Evolutionary conservation across 2,113 vertebrate species (phyloP).

Genomic region (Vombatus ursinus): DNA sequence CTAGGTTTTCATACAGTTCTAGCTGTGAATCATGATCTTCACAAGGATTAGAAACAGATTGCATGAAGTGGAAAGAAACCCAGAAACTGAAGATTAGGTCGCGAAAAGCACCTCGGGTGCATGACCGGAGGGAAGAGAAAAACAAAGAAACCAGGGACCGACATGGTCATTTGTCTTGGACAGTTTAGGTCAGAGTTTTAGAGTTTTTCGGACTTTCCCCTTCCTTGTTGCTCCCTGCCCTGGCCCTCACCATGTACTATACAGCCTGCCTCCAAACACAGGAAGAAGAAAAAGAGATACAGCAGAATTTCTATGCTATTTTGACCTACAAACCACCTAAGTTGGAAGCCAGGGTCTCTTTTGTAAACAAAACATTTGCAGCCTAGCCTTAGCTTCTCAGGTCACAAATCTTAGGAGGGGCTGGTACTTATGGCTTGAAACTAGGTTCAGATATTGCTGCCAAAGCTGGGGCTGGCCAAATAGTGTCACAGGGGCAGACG

Average conservation of each 20-base stretch:
- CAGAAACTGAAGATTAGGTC: not conserved
- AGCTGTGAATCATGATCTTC: not conserved
- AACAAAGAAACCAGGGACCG: not conserved
- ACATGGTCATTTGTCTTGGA: not conserved
- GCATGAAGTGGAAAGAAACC: not conserved
- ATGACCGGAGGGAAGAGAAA: not conserved
- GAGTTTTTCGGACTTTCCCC: not conserved
- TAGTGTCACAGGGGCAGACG: slow-evolving; percentile 1
- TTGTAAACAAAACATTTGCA: slow-evolving; percentile 26
- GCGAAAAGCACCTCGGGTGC: not conserved
- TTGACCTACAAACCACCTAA: not conserved
- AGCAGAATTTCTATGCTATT: not conserved
- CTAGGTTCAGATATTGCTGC: not conserved
- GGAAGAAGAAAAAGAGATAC: slow-evolving; percentile 31
- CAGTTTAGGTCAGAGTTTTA: not conserved
- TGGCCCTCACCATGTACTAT: not conserved
- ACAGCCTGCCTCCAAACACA: slow-evolving; percentile 1
- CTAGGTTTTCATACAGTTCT: not conserved
- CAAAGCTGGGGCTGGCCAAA: not conserved
- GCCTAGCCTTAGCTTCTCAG: slow-evolving; percentile 11
- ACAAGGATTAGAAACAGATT: not conserved
- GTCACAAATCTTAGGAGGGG: not conserved
- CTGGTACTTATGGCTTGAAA: slow-evolving; percentile 17
- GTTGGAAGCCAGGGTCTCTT: slow-evolving; percentile 23
- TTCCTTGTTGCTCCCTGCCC: slow-evolving; percentile 28